Conservation (phyloP, 2,888 invertebrate species). For the Argyresthia albistria region DNA sequence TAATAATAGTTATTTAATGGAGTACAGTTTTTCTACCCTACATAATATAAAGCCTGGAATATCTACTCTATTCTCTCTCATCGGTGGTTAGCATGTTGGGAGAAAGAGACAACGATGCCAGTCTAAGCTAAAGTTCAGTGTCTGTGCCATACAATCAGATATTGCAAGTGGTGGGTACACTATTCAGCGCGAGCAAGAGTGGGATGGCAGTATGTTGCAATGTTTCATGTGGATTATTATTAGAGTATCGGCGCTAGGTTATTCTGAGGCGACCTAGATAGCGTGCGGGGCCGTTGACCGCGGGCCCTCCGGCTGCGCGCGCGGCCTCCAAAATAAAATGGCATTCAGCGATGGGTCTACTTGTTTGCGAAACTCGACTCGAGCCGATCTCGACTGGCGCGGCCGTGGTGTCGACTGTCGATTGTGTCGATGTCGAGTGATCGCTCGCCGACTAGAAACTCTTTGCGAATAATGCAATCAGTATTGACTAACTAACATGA, state of each 20-base stretch:
- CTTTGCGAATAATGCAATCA: constrained; percentile 45
- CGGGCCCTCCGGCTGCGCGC: constrained; percentile 63
- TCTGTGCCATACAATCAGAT: constrained; percentile 32
- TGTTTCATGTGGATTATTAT: constrained; percentile 62
- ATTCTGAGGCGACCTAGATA: constrained; percentile 72
- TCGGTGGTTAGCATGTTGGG: constrained; percentile 24
- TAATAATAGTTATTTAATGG: too few relatives aligned
- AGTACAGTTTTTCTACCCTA: not conserved
- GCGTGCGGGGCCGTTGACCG: constrained; percentile 67
- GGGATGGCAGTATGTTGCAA: constrained; percentile 51
- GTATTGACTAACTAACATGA: constrained; percentile 22
- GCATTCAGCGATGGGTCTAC: constrained; percentile 69
- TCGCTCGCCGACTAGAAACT: constrained; percentile 29
- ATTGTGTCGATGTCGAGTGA: not conserved
- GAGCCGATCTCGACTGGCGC: constrained; percentile 14
- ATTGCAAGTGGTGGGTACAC: constrained; percentile 50
- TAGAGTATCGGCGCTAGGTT: constrained; percentile 72
- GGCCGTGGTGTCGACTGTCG: constrained; percentile 45
- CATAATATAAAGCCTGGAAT: constrained; percentile 17
- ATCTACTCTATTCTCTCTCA: constrained; percentile 17
- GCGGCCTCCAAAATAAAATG: constrained; percentile 71
- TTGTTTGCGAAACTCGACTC: constrained; percentile 50
- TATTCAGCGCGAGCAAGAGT: constrained; percentile 48
- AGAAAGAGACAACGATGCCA: constrained; percentile 48
- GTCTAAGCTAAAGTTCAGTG: constrained; percentile 19